Base-by-base conservation (phyloP, 2,888 invertebrate genomes). In the Conistra vaccinii region DNA sequence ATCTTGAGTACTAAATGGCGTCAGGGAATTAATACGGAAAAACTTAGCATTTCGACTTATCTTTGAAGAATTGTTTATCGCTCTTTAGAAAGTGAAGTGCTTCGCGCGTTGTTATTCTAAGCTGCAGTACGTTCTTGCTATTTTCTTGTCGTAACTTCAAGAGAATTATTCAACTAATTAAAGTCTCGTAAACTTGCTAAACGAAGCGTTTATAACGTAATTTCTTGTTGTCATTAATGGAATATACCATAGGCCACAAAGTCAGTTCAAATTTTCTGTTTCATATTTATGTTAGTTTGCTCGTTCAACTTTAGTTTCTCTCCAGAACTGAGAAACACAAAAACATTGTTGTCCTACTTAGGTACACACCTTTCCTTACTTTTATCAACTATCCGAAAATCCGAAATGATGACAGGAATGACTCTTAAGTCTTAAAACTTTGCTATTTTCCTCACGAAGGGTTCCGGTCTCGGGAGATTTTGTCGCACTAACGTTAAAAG, bases 1-100 rank as follows among this genome's bases (percentile, higher is more conserved):
- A 90, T 88, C 86, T 89, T 87, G 85, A 79, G 81, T 83, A 86
- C 86, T 89, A 87, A 91, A 88, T 83, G 88, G 84, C 81, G 82
- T 80, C 81, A 84, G 85, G 84, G 86, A 89, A 87, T 87, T 83
- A 87, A 84, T 85, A 87, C 73, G 72, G 78, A 85, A 86, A 86
- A 85, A 88, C 80, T 85, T 86, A 82, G 69, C 76, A 35, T 76
- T 83, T 71, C 61, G 48, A 81, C 63, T 81, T 53, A 69, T 74
- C 73, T 76, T 65, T 74, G 63, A 75, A 17, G 69, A 68, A 73
- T 85, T 85, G 76, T 86, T 87, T 86, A 85, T 80, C 14, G 48
- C 53, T 71, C 45, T 69, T 70, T 42, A 62, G 35, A 53, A 58
- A 58, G 61, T 53, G 60, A 69, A 77, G 69, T 67, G 69, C 55